Base-by-base conservation (phyloP, 2,113 vertebrate species). In the Solea solea region DNA sequence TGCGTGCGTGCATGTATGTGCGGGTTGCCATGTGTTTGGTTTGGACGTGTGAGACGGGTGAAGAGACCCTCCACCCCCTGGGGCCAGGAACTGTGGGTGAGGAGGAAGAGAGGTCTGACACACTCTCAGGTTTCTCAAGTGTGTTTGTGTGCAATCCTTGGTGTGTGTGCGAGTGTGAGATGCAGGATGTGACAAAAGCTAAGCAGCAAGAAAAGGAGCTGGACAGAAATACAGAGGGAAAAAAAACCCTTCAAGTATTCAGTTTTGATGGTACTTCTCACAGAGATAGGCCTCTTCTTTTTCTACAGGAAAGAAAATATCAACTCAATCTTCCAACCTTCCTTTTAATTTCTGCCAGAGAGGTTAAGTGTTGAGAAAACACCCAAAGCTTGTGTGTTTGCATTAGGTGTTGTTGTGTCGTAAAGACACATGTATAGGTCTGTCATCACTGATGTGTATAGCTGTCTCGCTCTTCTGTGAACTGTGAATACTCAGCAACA, bases 21-120 rank as follows among this genome's bases (percentile, higher is more conserved):
- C 44, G 64, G 50, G 51, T 64, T 50, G 63, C 54, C 45, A 69
- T 73, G 83, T 92, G 86, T 94, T 93, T 94, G 76, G 70, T 80
- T 94, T 94, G 93, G 93, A 92, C 14, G 78, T 85, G 82, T 66
- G 56, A 90, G 86, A 84, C 63, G 74, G 71, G 72, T 66, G 69
- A 83, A 84, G 86, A 88, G 90, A 84, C 78, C 83, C 86, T 76
- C 64, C 65, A 84, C 79, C 86, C 80, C 88, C 77, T 76, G 89
- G 78, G 89, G 84, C 84, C 88, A 88, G 90, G 90, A 91, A 92
- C 89, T 90, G 52, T 71, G 76, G 76, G 71, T 83, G 73, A 83
- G 66, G 82, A 87, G 89, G 90, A 91, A 91, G 85, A 83, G 78
- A 83, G 70, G 64, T 79, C 84, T 76, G 62, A 82, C 82, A 83